Conservation (phyloP, 1,140 invertebrate genomes). For the Augochlora pura region DNA sequence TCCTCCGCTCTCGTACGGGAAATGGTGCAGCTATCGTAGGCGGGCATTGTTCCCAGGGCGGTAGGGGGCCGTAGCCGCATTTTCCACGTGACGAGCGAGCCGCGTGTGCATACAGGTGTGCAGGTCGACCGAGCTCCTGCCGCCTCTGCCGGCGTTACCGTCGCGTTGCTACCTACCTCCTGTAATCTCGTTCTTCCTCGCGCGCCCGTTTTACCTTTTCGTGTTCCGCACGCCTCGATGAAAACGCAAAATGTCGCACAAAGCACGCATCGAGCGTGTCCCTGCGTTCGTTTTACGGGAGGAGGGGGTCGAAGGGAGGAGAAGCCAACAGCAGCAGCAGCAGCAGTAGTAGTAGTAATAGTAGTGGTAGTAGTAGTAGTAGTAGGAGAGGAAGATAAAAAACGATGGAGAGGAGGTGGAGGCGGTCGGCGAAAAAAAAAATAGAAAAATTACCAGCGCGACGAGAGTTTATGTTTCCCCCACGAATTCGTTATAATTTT, state of each 20-base stretch:
- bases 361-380: background rate
- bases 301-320: background rate
- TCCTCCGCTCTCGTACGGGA: conserved; percentile 34
- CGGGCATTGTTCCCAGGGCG: conserved; percentile 44
- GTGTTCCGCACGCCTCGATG: conserved; percentile 55
- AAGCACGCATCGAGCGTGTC: conserved; percentile 52
- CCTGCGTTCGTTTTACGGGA: background rate
- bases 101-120: conserved; percentile 33
- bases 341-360: background rate
- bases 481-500: conserved; percentile 48
- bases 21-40: conserved; percentile 46
- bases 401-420: background rate
- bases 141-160: background rate
- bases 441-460: conserved; percentile 30
- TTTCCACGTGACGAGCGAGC: conserved; percentile 54
- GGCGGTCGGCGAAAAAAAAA: background rate
- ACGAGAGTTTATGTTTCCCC: conserved; percentile 23
- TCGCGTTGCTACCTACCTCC: conserved; percentile 6
- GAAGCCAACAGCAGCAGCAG: background rate
- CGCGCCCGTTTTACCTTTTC: conserved; percentile 37
- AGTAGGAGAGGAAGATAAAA: background rate
- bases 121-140: background rate
- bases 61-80: conserved; percentile 28
- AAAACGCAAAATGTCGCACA: conserved; percentile 62
- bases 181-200: conserved; percentile 44